Conservation (phyloP, 2,797 vertebrate species). For the Acomys russatus region DNA sequence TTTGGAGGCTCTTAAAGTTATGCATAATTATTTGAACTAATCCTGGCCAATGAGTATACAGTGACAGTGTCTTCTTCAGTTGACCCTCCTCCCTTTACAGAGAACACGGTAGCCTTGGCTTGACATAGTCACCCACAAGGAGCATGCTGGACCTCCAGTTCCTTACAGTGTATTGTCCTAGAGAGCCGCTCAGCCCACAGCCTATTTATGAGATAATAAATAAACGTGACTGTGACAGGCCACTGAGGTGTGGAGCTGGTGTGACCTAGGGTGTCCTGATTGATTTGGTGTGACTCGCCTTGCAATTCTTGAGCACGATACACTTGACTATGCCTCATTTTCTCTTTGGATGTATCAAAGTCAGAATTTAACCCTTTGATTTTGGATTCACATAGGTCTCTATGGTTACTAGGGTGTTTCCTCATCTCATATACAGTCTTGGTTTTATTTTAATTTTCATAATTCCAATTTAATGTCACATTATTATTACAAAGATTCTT, state of each 20-base stretch:
- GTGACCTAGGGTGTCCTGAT: neutral
- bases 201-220: neutral
- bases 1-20: neutral
- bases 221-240: neutral
- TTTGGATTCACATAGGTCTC: neutral
- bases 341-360: conserved; percentile 28
- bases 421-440: neutral
- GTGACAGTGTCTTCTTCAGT: neutral
- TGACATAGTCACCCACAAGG: neutral
- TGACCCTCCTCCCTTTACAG: neutral
- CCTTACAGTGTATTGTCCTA: neutral
- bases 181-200: neutral
- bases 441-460: conserved; percentile 24
- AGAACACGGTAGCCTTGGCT: neutral
- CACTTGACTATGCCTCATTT: neutral
- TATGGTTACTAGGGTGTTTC: neutral
- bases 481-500: conserved; percentile 13
- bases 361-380: neutral
- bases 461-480: neutral
- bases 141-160: neutral
- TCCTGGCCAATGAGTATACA: neutral
- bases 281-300: neutral
- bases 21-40: neutral
- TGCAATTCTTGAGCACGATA: neutral
- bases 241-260: neutral